Evolutionary conservation across 2,113 vertebrate genomes (phyloP).

Genomic region (Sprattus sprattus): DNA sequence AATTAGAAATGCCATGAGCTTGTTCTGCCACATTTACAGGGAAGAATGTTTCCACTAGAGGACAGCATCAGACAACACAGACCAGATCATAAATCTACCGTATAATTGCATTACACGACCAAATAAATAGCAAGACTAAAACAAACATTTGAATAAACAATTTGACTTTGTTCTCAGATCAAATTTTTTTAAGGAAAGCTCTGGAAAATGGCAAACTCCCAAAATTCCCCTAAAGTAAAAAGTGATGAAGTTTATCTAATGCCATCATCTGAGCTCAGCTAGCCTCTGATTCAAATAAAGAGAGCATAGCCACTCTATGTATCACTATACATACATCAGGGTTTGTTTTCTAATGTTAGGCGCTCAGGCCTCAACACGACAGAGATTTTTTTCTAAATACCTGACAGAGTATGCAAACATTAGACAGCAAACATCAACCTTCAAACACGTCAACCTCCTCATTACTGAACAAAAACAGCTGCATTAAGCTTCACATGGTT

Average conservation of each 20-base stretch:
- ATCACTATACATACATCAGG: background rate
- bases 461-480: background rate
- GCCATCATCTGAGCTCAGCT: background rate
- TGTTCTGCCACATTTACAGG: background rate
- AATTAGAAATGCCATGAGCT: background rate
- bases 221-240: background rate
- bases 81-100: background rate
- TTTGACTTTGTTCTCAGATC: background rate
- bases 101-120: background rate
- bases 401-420: background rate
- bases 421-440: background rate
- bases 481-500: background rate
- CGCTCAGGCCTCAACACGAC: slow-evolving; percentile 12
- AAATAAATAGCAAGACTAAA: background rate
- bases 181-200: background rate
- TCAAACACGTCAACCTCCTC: background rate
- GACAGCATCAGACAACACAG: slow-evolving; percentile 29
- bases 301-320: background rate
- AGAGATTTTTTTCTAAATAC: background rate
- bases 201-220: background rate
- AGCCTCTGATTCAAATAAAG: background rate
- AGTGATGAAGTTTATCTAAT: background rate
- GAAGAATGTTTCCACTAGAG: slow-evolving; percentile 28
- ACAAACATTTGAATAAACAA: background rate
- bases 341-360: background rate